Percentiles rank a stretch among this genome's conserved stretches.
phyloP scores from a whole-genome alignment of 2,113 vertebrate genomes.

The Talpa occidentalis region DNA sequence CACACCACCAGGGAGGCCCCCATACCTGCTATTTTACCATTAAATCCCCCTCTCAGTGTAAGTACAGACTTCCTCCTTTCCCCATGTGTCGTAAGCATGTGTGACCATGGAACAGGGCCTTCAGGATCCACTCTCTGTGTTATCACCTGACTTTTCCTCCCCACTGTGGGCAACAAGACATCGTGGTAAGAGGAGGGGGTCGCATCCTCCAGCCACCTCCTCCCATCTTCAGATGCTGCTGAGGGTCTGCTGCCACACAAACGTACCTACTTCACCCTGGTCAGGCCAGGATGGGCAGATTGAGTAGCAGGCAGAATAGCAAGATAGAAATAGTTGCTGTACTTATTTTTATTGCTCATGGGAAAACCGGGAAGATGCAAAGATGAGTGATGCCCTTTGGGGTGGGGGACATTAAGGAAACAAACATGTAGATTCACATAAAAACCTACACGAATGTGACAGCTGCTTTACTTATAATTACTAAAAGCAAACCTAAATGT shows the following conservation, averaged over 20 bases:
- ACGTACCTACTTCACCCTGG: neutral
- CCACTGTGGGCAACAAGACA: neutral
- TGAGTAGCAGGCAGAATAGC: neutral
- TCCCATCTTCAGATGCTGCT: neutral
- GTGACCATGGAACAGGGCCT: neutral
- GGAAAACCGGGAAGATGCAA: neutral
- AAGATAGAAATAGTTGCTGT: neutral
- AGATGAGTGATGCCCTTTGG: neutral
- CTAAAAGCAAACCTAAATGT: neutral
- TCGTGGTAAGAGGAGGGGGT: rapidly evolving
- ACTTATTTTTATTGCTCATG: neutral
- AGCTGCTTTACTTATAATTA: neutral
- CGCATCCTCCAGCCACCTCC: too few species aligned
- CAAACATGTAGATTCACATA: neutral
- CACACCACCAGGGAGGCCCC: too few species aligned
- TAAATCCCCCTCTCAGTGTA: neutral
- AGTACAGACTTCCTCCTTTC: neutral
- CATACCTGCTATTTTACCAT: neutral
- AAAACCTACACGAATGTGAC: neutral
- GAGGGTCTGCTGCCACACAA: neutral
- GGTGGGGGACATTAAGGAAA: neutral
- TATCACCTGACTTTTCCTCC: neutral
- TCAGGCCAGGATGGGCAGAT: neutral
- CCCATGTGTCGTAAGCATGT: neutral
- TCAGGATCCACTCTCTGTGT: neutral